Evolutionary conservation across 2,797 vertebrate species (phyloP).

Genomic region (Acestrorhynchus altus): DNA sequence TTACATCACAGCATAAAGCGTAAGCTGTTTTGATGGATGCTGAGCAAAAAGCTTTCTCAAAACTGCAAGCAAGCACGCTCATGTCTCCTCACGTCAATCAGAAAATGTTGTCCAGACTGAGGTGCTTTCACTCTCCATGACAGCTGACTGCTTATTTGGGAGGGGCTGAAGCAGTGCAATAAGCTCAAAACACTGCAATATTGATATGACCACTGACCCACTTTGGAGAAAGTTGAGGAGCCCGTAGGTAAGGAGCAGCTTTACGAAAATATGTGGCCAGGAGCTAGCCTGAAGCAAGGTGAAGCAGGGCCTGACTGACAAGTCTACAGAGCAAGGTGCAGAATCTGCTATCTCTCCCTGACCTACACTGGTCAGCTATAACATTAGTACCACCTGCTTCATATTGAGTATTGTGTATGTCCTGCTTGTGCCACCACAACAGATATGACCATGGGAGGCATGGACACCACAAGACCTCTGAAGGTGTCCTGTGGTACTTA

Average conservation of each 20-base stretch:
- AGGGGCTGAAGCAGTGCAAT: constrained; percentile 62
- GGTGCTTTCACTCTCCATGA: constrained; percentile 16
- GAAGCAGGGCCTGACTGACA: constrained; percentile 47
- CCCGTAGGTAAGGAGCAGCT: constrained; percentile 59
- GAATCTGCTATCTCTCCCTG: background rate
- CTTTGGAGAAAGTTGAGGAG: constrained; percentile 54
- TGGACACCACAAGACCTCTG: too few relatives aligned
- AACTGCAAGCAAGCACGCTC: constrained; percentile 33
- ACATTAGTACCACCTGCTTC: too few relatives aligned
- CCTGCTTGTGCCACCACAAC: too few relatives aligned
- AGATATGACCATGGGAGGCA: too few relatives aligned
- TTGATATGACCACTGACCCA: constrained; percentile 67
- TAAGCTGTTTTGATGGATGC: background rate
- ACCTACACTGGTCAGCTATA: too few relatives aligned
- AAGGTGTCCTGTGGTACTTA: too few relatives aligned
- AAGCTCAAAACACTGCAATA: constrained; percentile 61
- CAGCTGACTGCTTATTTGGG: constrained; percentile 6
- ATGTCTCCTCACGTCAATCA: constrained; percentile 32
- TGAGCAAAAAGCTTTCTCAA: constrained; percentile 37
- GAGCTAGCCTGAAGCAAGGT: constrained; percentile 64
- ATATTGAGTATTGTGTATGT: too few relatives aligned
- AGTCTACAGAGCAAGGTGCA: background rate
- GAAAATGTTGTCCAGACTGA: constrained; percentile 24
- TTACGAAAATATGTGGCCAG: constrained; percentile 62
- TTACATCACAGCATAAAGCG: background rate